Base-by-base conservation (phyloP, 2,113 vertebrate genomes). In the Bubo blakistoni region DNA sequence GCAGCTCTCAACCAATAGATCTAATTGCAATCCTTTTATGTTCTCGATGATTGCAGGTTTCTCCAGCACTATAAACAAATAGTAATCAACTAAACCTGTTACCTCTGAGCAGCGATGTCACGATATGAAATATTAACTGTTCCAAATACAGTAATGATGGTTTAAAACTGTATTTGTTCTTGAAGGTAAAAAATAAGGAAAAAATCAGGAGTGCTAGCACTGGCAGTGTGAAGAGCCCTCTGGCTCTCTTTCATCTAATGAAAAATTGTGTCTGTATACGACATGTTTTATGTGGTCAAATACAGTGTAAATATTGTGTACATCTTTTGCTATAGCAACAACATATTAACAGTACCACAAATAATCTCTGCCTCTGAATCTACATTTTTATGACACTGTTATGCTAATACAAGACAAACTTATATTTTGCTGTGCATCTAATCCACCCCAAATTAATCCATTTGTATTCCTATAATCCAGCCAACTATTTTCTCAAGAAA, bases 1-100 rank as follows among this genome's bases (percentile, higher is more conserved):
- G 98, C 98, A 98, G 98, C 98, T 98, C 98, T 98, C 97, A 98
- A 98, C 98, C 98, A 99, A 99, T 98, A 98, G 98, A 98, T 98
- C 98, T 99, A 99, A 99, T 99, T 99, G 98, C 98, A 98, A 97
- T 98, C 98, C 98, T 98, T 98, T 99, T 98, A 98, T 98, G 98
- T 98, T 98, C 97, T 97, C 98, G 94, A 92, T 99, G 98, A 99
- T 99, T 99, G 98, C 98, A 99, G 99, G 98, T 99, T 99, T 98
- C 98, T 98, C 98, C 97, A 91, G 98, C 98, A 98, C 98, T 98
- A 98, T 98, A 98, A 98, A 98, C 98, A 98, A 99, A 98, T 98
- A 98, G 98, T 98, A 98, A 98, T 98, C 98, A 98, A 98, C 98
- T 98, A 99, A 99, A 99, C 98, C 97, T 98, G 98, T 98, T 98